Evolutionary conservation across 2,113 vertebrate species (phyloP).

Genomic region (Cephalopterus ornatus): DNA sequence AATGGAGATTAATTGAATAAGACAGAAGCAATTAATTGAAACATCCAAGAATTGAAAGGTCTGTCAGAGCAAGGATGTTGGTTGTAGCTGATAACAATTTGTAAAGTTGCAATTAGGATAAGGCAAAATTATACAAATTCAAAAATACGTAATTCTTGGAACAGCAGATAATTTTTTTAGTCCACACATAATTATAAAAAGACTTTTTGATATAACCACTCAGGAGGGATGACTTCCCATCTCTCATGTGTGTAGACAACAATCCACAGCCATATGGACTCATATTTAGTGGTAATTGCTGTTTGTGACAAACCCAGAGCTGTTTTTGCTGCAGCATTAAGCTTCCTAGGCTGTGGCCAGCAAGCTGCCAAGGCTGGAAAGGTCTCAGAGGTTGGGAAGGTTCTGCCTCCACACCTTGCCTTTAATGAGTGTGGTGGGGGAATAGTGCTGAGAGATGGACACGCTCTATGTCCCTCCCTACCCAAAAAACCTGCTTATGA

Average conservation of each 20-base stretch:
- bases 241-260: not conserved
- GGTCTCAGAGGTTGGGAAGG: not conserved
- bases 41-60: not conserved
- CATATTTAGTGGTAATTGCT: not conserved
- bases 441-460: not conserved
- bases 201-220: not conserved
- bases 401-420: not conserved
- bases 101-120: not conserved
- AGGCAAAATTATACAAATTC: not conserved
- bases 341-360: not conserved
- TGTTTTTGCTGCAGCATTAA: not conserved
- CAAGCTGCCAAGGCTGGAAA: not conserved
- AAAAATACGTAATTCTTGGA: not conserved
- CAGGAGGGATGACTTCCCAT: not conserved
- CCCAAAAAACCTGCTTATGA: not conserved
- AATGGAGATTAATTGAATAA: not conserved
- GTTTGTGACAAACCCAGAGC: not conserved
- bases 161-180: not conserved
- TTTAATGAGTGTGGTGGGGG: not conserved
- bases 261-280: not conserved
- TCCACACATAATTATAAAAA: not conserved
- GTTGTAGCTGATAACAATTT: not conserved
- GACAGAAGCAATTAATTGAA: slow-evolving; percentile 1
- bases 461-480: not conserved
- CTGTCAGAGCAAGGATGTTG: not conserved